Conservation (phyloP, 2,113 vertebrate species). For the Andinoacara biseriatus region DNA sequence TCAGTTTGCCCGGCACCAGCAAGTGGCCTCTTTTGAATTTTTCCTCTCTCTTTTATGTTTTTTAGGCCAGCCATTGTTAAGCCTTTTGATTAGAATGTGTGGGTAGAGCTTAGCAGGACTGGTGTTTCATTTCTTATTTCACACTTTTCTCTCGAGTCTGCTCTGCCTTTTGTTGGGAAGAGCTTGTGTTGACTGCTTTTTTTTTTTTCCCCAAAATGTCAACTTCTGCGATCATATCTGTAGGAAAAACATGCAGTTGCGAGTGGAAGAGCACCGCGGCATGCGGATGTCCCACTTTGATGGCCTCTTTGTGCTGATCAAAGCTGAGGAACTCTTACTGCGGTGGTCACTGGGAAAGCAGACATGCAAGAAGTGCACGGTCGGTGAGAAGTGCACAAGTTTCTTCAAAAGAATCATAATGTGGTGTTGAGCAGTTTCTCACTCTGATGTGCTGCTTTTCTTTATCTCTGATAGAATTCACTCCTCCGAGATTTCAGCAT, state of each 20-base stretch:
- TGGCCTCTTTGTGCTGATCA: slow-evolving; percentile 13
- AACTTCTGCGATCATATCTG: slow-evolving; percentile 24
- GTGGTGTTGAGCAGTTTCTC: slow-evolving; percentile 11
- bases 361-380: neutral
- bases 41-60: slow-evolving; percentile 46
- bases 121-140: slow-evolving; percentile 61
- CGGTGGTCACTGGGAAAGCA: neutral
- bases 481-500: neutral
- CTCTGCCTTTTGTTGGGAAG: neutral
- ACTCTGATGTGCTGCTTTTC: slow-evolving; percentile 9
- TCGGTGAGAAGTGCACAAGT: neutral
- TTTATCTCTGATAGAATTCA: neutral
- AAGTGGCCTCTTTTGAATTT: slow-evolving; percentile 59
- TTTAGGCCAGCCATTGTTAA: slow-evolving; percentile 49
- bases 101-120: slow-evolving; percentile 58
- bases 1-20: slow-evolving; percentile 58
- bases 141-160: slow-evolving; percentile 45
- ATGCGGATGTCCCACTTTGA: slow-evolving; percentile 15
- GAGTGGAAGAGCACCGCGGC: neutral
- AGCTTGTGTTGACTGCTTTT: slow-evolving; percentile 25
- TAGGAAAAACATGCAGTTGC: neutral
- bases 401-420: slow-evolving; percentile 29
- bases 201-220: neutral
- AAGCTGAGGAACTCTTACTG: neutral
- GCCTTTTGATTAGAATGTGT: slow-evolving; percentile 60